Evolutionary conservation across 1,140 invertebrate genomes (phyloP).

Genomic region (Reticulitermes speratus): DNA sequence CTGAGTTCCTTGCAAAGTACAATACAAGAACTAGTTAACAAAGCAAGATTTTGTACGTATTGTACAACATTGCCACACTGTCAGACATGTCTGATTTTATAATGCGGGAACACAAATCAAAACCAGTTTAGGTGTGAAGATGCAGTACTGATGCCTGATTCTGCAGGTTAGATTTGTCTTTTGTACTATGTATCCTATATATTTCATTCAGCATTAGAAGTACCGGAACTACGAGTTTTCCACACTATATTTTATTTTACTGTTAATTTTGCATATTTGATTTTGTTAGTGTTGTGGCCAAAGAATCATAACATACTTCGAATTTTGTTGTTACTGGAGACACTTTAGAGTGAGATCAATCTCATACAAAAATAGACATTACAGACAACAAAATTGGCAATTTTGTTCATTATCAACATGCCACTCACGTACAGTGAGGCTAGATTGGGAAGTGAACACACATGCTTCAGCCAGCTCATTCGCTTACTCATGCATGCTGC

Average conservation of each 20-base stretch:
- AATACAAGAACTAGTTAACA: no score
- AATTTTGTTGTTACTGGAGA: background rate
- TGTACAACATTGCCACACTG: no score
- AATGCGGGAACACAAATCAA: no score
- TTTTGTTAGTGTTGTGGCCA: no score
- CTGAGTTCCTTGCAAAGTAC: no score
- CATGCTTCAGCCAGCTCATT: background rate
- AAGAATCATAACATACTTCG: background rate
- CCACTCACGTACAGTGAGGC: background rate
- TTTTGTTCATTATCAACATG: background rate
- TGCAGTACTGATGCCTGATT: no score
- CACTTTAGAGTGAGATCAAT: background rate
- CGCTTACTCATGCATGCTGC: background rate
- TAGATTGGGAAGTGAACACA: background rate
- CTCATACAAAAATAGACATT: background rate
- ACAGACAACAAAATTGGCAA: background rate
- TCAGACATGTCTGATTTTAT: no score
- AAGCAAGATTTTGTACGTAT: no score
- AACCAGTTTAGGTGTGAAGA: no score
- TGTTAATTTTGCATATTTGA: no score
- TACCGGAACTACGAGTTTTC: background rate
- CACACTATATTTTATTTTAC: background rate
- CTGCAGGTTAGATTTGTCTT: no score
- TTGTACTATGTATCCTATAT: background rate
- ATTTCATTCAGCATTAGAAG: background rate